Base-by-base conservation (phyloP, 1,140 invertebrate species). In the Dendrolimus punctatus region DNA sequence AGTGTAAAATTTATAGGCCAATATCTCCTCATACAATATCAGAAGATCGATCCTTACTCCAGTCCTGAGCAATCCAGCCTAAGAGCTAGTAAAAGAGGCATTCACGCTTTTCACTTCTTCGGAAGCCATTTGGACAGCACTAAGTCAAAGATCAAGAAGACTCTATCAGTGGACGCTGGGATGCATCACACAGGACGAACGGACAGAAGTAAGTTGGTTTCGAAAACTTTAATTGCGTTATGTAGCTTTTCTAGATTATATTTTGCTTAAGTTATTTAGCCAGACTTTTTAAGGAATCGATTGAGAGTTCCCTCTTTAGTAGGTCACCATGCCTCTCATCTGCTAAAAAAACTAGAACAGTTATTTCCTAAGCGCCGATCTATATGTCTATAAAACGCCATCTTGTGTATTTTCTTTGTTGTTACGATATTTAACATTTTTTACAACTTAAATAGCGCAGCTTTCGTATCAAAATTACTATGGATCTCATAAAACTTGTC, bases 101-200 rank as follows among this genome's bases (percentile, higher is more conserved):
- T 76, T 40, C 76, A 77, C 50, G 68, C 76, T 0, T 87, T 87
- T 52, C 85, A 87, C 49, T 80, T 88, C 47, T 87, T 88, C 41
- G 85, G 85, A 0, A 71, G 76, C 1, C 86, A 88, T 46, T 68
- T 86, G 0, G 82, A 87, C 54, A 77, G 56, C 55, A 81, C 80
- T 4, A 86, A 76, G 44, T 72, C 76, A 2, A 87, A 85, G 62
- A 88, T 87, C 38, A 88, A 87, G 62, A 88, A 88, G 58, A 88
- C 85, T 2, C 59, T 87, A 1, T 87, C 84, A 0, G 85, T 88
- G n/a, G 86, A 88, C 46, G 86, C 86, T 5, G 86, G 86, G 8
- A 88, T 88, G 74, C 86, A 88, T 71, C 86, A 84, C 49, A 87
- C 85, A 8, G 86, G 86, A 37, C 68, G 69, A 41, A 82, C 73